phyloP scores from a whole-genome alignment of 2,888 invertebrate genomes.

The Drosophila barbarae region DNA sequence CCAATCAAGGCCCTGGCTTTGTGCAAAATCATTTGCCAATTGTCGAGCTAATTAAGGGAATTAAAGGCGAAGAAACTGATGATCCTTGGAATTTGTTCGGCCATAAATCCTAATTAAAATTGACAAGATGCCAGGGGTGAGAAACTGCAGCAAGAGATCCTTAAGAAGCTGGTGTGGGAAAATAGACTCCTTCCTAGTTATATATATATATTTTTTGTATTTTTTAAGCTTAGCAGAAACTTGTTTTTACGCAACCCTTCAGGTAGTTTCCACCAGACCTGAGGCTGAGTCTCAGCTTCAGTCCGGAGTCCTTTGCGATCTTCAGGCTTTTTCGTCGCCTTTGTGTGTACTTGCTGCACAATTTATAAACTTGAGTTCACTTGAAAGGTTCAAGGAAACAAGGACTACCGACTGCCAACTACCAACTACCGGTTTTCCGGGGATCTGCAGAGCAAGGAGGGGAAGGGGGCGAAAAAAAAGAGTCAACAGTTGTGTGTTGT shows the following conservation, averaged over 20 bases:
- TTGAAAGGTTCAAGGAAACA: slow-evolving; percentile 72
- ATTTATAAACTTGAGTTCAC: slow-evolving; percentile 75
- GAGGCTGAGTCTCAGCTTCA: slow-evolving; percentile 26
- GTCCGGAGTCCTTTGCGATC: slow-evolving; percentile 7
- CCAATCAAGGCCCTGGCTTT: slow-evolving; percentile 26
- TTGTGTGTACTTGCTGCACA: slow-evolving; percentile 67
- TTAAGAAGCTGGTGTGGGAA: slow-evolving; percentile 38
- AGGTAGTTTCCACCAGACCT: slow-evolving; percentile 66
- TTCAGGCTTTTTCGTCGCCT: not conserved
- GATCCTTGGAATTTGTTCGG: slow-evolving; percentile 44
- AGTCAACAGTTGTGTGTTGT: slow-evolving; percentile 31
- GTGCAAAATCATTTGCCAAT: slow-evolving; percentile 68
- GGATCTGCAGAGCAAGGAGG: slow-evolving; percentile 3
- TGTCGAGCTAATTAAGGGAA: slow-evolving; percentile 63
- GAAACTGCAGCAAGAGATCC: not conserved
- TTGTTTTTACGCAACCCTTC: slow-evolving; percentile 42
- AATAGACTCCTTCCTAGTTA: slow-evolving; percentile 17
- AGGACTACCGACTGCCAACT: slow-evolving; percentile 33
- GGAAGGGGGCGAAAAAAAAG: slow-evolving; percentile 2
- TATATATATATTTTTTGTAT: not conserved
- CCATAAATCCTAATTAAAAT: slow-evolving; percentile 73
- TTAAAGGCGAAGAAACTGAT: slow-evolving; percentile 14
- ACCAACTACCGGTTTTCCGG: slow-evolving; percentile 60
- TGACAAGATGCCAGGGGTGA: slow-evolving; percentile 57
- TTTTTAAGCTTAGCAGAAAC: slow-evolving; percentile 32